Conservation (phyloP, 2,113 vertebrate genomes). For the Sylvilagus bachmani region DNA sequence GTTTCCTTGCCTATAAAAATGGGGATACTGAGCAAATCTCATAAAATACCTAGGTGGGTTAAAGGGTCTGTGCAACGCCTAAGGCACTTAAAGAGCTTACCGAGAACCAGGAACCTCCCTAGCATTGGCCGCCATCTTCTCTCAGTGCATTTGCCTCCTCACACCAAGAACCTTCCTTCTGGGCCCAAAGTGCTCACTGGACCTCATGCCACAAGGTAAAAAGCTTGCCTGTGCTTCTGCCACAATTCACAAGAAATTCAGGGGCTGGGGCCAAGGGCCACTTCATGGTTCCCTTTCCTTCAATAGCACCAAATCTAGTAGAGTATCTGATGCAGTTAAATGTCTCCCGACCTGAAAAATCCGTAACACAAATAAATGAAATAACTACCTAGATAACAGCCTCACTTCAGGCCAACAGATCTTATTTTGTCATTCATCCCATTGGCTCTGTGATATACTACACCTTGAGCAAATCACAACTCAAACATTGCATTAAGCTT, state of each 20-base stretch:
- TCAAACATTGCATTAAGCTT: background rate
- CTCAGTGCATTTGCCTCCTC: background rate
- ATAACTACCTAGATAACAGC: background rate
- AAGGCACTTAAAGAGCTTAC: background rate
- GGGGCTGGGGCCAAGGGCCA: background rate
- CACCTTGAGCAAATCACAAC: background rate
- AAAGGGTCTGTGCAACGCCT: background rate
- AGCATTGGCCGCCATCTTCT: background rate
- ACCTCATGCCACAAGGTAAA: background rate
- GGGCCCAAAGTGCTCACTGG: background rate
- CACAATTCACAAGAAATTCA: background rate
- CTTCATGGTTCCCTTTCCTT: background rate
- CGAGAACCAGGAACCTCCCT: background rate
- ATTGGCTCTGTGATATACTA: background rate
- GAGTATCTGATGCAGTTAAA: background rate
- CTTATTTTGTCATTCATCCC: background rate
- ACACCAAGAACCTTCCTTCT: background rate
- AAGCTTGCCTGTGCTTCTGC: background rate
- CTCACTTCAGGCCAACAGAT: background rate
- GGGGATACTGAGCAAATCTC: background rate
- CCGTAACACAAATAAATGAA: background rate
- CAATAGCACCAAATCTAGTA: background rate
- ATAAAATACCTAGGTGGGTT: background rate
- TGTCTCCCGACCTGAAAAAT: background rate
- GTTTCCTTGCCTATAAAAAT: conserved; percentile 17